Evolutionary conservation across 2,888 invertebrate species (phyloP), one percentile per base, ranked within the genome.

Genomic region (Oscheius onirici): DNA sequence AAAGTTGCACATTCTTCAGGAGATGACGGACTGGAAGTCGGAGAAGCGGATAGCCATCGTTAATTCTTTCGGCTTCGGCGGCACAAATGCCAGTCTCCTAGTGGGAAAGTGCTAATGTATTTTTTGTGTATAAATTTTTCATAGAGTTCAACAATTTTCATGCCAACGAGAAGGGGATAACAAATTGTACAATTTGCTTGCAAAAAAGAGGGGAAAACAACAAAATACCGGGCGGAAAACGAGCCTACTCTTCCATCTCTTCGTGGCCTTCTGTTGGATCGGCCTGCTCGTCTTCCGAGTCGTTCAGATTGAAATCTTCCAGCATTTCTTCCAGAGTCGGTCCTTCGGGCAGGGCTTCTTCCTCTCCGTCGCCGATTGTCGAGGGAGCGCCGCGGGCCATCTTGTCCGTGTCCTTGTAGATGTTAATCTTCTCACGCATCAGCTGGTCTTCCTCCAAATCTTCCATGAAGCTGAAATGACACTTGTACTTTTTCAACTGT

Each of bases 61-160:
- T 88, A 99, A 99, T 90, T 95, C 97, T 0, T 97, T 99, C 91
- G 99, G 97, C 5, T 99, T 99, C 91, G 97, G 99, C 69, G 97
- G 97, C 52, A 97, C 97, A 2, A 99, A 99, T 91, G 95, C 95
- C 17, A 77, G 78, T 70, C 68, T 81, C 8, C 13, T 66, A 11
- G 24, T 66, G 3, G 63, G 63, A 22, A 22, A 49, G 46, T 63
- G 26, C 20, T 34, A 8, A 34, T 34, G 34, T 34, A 8, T 34
- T 34, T 34, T n/a, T n/a, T n/a, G n/a, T n/a, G n/a, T n/a, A n/a
- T 57, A 55, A 41, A 41, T 15, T 40, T 43, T 8, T 22, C n/a
- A 17, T 17, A 17, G 40, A 40, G 22, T 28, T 40, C 15, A 55
- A 55, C 55, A 26, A 15, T 26, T 15, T 15, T 13, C 3, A 13